These are phyloP conservation scores for Polydrusus cervinus DNA, from an alignment of 2,888 invertebrate genomes.

Conservation along the genomic window DNA sequence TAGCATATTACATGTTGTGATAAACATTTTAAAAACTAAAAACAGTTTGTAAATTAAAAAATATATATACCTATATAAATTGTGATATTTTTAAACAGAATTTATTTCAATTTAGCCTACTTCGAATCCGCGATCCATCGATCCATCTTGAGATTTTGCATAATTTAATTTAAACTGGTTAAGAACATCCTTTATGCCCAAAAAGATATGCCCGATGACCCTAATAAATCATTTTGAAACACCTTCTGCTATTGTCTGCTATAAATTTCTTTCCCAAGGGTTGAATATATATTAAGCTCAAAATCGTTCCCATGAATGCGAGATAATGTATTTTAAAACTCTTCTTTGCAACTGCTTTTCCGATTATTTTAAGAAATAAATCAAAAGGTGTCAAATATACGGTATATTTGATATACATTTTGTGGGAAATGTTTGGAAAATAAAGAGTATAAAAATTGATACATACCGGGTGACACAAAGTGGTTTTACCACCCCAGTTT, in stretches of 20 bases:
- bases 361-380: slow-evolving; percentile 14
- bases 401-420: not conserved
- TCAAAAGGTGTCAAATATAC: slow-evolving; percentile 1
- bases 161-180: not conserved
- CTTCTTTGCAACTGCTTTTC: slow-evolving; percentile 21
- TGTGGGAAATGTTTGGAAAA: not conserved
- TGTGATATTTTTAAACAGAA: too few species aligned
- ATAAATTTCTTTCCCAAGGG: slow-evolving; percentile 31
- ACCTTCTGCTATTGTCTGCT: slow-evolving; percentile 39
- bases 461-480: too few species aligned
- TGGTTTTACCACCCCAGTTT: too few species aligned
- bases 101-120: too few species aligned
- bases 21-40: too few species aligned
- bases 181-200: not conserved
- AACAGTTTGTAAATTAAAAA: too few species aligned
- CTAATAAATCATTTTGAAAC: slow-evolving; percentile 35
- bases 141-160: not conserved
- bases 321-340: slow-evolving; percentile 33
- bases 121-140: not conserved
- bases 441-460: not conserved
- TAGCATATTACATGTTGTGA: too few species aligned
- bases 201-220: slow-evolving; percentile 31
- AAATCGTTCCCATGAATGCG: slow-evolving; percentile 28
- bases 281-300: slow-evolving; percentile 28
- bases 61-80: too few species aligned